Evolutionary conservation across 2,797 vertebrate species (phyloP).

Genomic region (Sebastes itinus): DNA sequence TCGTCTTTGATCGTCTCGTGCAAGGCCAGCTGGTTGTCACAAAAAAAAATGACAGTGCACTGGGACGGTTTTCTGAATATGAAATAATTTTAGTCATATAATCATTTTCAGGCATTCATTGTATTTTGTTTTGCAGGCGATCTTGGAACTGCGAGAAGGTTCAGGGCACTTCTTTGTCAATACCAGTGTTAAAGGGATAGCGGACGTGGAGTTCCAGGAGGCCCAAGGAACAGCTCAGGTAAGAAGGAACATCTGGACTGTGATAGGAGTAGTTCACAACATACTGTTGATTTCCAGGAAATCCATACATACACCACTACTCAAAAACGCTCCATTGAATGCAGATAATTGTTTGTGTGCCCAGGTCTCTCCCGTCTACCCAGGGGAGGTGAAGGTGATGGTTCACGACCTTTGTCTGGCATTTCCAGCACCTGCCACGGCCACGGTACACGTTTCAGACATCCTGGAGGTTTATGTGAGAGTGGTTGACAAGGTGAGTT

Average conservation of each 20-base stretch:
- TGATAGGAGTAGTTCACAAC: background rate
- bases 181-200: constrained; percentile 82
- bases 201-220: constrained; percentile 86
- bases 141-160: constrained; percentile 87
- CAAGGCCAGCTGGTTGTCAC: constrained; percentile 4
- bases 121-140: constrained; percentile 78
- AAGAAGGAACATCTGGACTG: constrained; percentile 48
- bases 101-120: background rate
- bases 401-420: constrained; percentile 90
- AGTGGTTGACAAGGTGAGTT: constrained; percentile 96
- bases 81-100: background rate
- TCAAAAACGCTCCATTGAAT: background rate
- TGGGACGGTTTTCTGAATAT: background rate
- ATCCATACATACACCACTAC: background rate
- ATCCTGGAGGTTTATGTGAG: constrained; percentile 92
- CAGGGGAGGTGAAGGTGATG: constrained; percentile 86
- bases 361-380: constrained; percentile 88
- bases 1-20: constrained; percentile 25
- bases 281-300: background rate
- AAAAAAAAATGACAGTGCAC: background rate
- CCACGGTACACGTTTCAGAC: constrained; percentile 88
- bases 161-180: constrained; percentile 96
- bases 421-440: constrained; percentile 78
- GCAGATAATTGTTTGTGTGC: background rate
- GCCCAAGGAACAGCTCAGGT: constrained; percentile 84